These are phyloP conservation scores for Nomia melanderi DNA, from an alignment of 1,140 invertebrate genomes.

Conservation along the genomic window DNA sequence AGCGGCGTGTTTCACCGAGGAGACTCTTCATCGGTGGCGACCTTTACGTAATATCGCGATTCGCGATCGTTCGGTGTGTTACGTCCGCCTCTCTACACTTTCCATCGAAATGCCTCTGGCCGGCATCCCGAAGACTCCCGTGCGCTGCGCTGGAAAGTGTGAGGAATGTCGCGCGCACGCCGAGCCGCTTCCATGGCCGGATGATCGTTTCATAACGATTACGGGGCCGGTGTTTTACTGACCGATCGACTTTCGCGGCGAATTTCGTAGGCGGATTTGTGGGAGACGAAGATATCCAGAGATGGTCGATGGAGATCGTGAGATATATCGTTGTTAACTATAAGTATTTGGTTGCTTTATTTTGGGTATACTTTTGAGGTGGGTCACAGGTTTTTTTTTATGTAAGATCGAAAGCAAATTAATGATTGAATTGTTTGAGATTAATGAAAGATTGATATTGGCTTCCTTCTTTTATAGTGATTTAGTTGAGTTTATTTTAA, in stretches of 20 bases:
- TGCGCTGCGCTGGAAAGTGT: conserved; percentile 20
- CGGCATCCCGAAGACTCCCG: background rate
- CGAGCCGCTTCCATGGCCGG: background rate
- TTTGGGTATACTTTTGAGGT: too few species aligned
- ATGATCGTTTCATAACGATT: conserved; percentile 37
- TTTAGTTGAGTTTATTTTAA: too few species aligned
- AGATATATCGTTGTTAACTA: too few species aligned
- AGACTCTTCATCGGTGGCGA: conserved; percentile 69
- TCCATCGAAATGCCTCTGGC: conserved; percentile 56
- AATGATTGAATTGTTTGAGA: too few species aligned
- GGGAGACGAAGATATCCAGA: too few species aligned
- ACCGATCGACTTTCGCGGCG: background rate
- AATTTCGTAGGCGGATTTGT: too few species aligned
- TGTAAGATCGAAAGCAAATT: too few species aligned
- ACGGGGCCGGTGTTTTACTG: background rate
- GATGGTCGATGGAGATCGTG: too few species aligned
- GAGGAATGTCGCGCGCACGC: conserved; percentile 14
- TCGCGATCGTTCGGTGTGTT: conserved; percentile 1
- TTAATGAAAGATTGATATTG: too few species aligned
- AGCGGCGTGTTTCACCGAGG: conserved; percentile 72
- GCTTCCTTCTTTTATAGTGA: too few species aligned
- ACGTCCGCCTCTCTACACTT: conserved; percentile 64
- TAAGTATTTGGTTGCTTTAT: too few species aligned
- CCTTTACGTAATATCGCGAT: conserved; percentile 71
- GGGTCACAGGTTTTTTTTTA: too few species aligned